These are phyloP conservation scores for Nymphalis c-album DNA, from an alignment of 2,888 invertebrate species.

Conservation along the genomic window DNA sequence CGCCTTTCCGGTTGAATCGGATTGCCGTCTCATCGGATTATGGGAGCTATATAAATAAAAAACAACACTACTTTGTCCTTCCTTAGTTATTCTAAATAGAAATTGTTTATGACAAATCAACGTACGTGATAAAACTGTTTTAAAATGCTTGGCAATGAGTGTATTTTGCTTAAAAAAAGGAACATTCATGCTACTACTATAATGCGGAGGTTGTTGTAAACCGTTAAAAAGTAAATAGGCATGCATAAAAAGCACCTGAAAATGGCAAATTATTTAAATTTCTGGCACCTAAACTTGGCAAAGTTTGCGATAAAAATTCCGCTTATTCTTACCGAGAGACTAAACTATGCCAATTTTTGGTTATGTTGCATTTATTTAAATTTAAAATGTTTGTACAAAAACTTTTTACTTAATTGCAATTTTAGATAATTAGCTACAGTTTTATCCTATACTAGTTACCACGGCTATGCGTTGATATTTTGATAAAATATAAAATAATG, in stretches of 20 bases:
- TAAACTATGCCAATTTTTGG: not conserved
- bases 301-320: not conserved
- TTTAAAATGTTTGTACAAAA: not conserved
- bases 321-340: not conserved
- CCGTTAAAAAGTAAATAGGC: constrained; percentile 21
- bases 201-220: constrained; percentile 4
- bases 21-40: too few relatives aligned
- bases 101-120: too few relatives aligned
- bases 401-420: not conserved
- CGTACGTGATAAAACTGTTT: too few relatives aligned
- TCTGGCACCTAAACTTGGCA: constrained; percentile 5
- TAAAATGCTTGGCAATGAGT: not conserved
- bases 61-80: too few relatives aligned
- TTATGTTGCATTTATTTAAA: not conserved
- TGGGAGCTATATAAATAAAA: too few relatives aligned
- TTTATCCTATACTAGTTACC: too few relatives aligned
- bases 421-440: not conserved
- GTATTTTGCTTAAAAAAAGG: not conserved
- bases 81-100: too few relatives aligned
- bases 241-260: constrained; percentile 13
- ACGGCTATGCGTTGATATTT: too few relatives aligned
- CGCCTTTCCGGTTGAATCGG: too few relatives aligned
- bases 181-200: not conserved
- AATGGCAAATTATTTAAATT: constrained; percentile 11
- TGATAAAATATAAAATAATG: too few relatives aligned